phyloP scores from a whole-genome alignment of 2,113 vertebrate genomes.

The Centropristis striata region DNA sequence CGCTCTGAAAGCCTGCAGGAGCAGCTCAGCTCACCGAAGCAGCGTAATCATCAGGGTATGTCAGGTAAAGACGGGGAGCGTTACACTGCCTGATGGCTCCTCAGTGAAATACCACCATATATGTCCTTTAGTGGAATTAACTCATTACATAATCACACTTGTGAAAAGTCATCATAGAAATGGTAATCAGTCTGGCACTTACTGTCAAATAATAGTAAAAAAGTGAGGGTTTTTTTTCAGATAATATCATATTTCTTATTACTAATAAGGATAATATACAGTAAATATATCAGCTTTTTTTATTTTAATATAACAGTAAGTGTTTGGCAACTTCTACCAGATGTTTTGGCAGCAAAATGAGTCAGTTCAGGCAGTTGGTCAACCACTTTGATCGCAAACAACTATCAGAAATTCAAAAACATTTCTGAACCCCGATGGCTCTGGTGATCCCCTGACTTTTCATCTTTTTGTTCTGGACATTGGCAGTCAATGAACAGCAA shows the following conservation, averaged over 20 bases:
- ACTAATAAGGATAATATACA: too few relatives aligned
- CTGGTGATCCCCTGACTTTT: not conserved
- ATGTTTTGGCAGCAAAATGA: not conserved
- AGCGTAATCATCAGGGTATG: constrained; percentile 51
- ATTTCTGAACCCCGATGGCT: not conserved
- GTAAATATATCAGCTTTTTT: too few relatives aligned
- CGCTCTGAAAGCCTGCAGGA: constrained; percentile 55
- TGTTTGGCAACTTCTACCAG: not conserved
- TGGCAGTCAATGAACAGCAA: not conserved
- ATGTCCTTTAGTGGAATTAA: not conserved
- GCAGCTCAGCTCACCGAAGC: constrained; percentile 46
- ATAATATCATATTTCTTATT: too few relatives aligned
- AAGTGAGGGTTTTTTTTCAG: too few relatives aligned
- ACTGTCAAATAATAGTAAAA: too few relatives aligned
- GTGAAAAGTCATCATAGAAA: too few relatives aligned
- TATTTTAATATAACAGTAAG: too few relatives aligned
- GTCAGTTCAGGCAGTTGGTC: too few relatives aligned
- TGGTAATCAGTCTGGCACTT: too few relatives aligned
- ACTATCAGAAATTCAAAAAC: too few relatives aligned
- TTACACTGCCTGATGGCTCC: constrained; percentile 4
- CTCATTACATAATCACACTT: not conserved
- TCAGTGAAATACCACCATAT: not conserved
- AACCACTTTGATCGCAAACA: too few relatives aligned
- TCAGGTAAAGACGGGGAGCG: constrained; percentile 46
- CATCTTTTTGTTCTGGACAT: not conserved